phyloP scores from a whole-genome alignment of 1,140 invertebrate genomes.

The Battus philenor region DNA sequence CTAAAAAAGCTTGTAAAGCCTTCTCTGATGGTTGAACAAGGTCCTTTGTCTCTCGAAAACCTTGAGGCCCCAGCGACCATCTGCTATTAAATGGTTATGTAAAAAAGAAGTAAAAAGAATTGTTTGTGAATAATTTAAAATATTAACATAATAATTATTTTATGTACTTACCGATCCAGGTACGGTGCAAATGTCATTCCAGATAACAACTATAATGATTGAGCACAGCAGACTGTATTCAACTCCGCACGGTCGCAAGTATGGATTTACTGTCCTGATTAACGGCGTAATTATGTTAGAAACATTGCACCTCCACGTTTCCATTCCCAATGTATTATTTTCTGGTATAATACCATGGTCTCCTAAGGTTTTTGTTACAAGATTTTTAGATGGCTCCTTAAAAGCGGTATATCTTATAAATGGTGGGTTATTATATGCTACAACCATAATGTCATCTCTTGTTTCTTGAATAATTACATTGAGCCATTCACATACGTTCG shows the following conservation, averaged over 20 bases:
- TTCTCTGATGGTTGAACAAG: too few relatives aligned
- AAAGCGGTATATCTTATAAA: conserved; percentile 47
- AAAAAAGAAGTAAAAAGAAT: too few relatives aligned
- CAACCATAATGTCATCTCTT: conserved; percentile 77
- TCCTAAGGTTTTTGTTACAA: conserved; percentile 33
- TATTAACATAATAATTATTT: too few relatives aligned
- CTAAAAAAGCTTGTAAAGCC: too few relatives aligned
- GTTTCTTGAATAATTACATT: conserved; percentile 80
- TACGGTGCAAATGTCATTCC: conserved; percentile 79
- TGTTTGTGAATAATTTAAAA: too few relatives aligned
- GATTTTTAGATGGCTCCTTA: conserved; percentile 28
- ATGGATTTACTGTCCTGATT: conserved; percentile 80
- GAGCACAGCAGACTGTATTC: conserved; percentile 85
- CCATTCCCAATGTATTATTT: conserved; percentile 22
- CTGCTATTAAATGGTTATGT: too few relatives aligned
- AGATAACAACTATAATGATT: conserved; percentile 80
- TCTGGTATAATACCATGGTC: conserved; percentile 32
- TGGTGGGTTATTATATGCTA: conserved; percentile 45
- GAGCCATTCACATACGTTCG: conserved; percentile 81
- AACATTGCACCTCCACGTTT: conserved; percentile 57
- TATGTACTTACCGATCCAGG: conserved; percentile 68
- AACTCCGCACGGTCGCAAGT: conserved; percentile 84
- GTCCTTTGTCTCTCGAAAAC: too few relatives aligned
- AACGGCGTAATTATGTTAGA: conserved; percentile 79
- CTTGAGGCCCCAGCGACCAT: too few relatives aligned